These are phyloP conservation scores for Zosterops hypoxanthus DNA, from an alignment of 2,113 vertebrate genomes.

Conservation along the genomic window DNA sequence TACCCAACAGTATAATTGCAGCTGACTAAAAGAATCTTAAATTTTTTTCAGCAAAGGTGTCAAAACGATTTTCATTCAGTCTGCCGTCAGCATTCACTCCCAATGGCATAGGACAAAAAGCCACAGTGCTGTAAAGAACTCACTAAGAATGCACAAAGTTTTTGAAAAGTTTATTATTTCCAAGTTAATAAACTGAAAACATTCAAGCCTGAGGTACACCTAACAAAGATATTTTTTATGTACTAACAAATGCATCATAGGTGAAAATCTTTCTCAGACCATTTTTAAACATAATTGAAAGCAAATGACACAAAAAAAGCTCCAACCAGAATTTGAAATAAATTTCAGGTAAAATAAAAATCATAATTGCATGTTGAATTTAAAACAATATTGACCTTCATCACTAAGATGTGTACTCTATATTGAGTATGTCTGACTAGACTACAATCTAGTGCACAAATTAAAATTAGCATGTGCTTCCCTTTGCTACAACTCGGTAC, in stretches of 20 bases:
- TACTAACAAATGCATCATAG: conserved; percentile 28
- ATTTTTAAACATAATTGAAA: conserved; percentile 1
- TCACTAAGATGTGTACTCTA: accelerated
- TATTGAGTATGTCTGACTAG: not conserved
- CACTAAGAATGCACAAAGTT: not conserved
- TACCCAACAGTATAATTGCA: conserved; percentile 17
- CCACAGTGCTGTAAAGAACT: not conserved
- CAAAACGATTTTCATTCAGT: not conserved
- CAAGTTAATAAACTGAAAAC: conserved; percentile 50
- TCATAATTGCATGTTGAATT: not conserved
- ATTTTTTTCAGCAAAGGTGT: not conserved
- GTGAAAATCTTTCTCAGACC: conserved; percentile 34
- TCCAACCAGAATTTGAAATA: not conserved
- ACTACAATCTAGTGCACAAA: not conserved
- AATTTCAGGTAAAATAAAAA: not conserved
- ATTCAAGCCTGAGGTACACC: conserved; percentile 5
- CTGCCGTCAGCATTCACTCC: not conserved
- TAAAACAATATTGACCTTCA: not conserved
- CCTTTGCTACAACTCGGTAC: not conserved
- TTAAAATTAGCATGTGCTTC: not conserved
- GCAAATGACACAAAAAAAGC: not conserved
- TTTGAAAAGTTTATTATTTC: conserved; percentile 36
- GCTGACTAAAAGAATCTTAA: conserved; percentile 10
- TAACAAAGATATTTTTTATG: conserved; percentile 38
- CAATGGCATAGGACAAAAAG: not conserved